phyloP scores from a whole-genome alignment of 2,888 invertebrate species.

The Cerastoderma edule region DNA sequence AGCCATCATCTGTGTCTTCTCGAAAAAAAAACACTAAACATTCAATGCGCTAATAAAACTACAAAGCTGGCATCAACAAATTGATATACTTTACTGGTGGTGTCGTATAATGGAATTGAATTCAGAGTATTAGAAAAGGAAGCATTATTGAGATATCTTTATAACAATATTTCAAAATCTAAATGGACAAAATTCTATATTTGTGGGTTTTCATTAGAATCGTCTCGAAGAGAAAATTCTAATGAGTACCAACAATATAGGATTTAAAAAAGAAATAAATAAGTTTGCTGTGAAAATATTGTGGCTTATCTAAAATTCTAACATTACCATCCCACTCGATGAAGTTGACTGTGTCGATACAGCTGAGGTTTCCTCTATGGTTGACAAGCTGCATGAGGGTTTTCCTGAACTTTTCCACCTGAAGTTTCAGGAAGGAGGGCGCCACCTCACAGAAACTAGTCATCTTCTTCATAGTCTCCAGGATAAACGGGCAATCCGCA shows the following conservation, averaged over 20 bases:
- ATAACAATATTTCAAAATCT: background rate
- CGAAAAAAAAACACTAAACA: too few species aligned
- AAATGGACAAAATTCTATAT: background rate
- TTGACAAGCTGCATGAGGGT: slow-evolving; percentile 42
- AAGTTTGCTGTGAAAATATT: background rate
- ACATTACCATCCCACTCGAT: slow-evolving; percentile 44
- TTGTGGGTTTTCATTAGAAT: background rate
- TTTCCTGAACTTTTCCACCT: slow-evolving; percentile 35
- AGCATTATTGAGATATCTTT: too few species aligned
- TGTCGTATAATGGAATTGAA: too few species aligned
- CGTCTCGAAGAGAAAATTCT: background rate
- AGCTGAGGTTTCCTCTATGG: slow-evolving; percentile 30
- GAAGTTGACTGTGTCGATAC: slow-evolving; percentile 34
- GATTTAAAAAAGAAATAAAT: background rate
- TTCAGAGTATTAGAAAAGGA: too few species aligned
- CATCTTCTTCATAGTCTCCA: slow-evolving; percentile 50
- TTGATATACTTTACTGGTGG: too few species aligned
- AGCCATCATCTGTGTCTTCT: too few species aligned
- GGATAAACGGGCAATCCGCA: slow-evolving; percentile 45
- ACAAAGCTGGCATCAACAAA: too few species aligned
- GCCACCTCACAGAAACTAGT: slow-evolving; percentile 22
- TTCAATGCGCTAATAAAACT: too few species aligned
- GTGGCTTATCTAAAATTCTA: background rate
- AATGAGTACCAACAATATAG: background rate
- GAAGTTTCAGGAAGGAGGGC: slow-evolving; percentile 31